phyloP scores from a whole-genome alignment of 2,113 vertebrate genomes.

The Aspidoscelis tigris region DNA sequence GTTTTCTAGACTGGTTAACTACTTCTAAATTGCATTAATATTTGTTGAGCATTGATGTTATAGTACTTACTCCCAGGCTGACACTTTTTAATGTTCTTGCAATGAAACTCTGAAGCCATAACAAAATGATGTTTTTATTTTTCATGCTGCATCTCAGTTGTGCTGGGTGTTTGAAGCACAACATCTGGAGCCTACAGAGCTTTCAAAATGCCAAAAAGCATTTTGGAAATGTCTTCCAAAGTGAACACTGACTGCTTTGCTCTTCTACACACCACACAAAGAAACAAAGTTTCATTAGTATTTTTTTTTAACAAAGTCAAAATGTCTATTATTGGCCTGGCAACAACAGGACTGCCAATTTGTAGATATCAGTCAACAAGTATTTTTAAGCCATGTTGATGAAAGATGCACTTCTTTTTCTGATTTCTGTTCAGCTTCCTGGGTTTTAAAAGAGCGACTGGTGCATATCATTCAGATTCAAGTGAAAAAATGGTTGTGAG shows the following conservation, averaged over 20 bases:
- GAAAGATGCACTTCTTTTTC: neutral
- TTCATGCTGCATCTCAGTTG: neutral
- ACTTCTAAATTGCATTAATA: constrained; percentile 43
- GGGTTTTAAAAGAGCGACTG: too few relatives aligned
- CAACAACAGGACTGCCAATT: neutral
- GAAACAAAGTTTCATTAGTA: constrained; percentile 25
- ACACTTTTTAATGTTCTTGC: constrained; percentile 15
- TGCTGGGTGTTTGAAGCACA: too few relatives aligned
- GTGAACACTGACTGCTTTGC: constrained; percentile 27
- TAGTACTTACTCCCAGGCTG: constrained; percentile 21
- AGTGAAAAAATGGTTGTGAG: too few relatives aligned
- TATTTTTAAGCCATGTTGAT: neutral
- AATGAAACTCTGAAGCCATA: constrained; percentile 19
- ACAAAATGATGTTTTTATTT: constrained; percentile 2
- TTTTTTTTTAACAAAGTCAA: constrained; percentile 20
- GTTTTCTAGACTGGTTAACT: constrained; percentile 24
- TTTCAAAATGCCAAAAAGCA: neutral
- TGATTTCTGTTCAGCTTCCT: too few relatives aligned
- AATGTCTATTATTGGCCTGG: neutral
- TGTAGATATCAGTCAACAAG: neutral
- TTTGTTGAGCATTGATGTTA: constrained; percentile 9
- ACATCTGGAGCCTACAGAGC: neutral
- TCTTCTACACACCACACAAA: fast-evolving
- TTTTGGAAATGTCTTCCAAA: neutral
- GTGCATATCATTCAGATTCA: too few relatives aligned